phyloP scores from a whole-genome alignment of 2,888 invertebrate species.

The Rapana venosa region DNA sequence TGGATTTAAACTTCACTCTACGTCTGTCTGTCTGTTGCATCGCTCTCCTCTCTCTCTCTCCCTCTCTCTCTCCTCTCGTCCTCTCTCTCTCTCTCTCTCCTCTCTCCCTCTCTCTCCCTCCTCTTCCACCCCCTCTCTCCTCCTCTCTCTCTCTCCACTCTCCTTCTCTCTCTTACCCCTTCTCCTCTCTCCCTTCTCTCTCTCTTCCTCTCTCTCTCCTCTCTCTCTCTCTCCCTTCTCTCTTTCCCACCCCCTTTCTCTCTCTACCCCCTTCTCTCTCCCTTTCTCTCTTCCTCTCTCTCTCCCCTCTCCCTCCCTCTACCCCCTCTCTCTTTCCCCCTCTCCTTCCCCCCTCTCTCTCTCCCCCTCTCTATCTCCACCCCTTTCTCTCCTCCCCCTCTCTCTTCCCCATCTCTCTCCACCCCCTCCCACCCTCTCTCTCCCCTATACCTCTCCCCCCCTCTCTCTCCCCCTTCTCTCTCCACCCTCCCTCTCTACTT shows the following conservation, averaged over 20 bases:
- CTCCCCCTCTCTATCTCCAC: neutral
- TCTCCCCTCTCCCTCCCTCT: neutral
- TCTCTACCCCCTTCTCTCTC: conserved; percentile 22
- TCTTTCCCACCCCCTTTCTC: conserved; percentile 20
- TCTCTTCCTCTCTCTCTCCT: neutral
- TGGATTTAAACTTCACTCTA: neutral
- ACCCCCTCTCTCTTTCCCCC: neutral
- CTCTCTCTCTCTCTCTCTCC: neutral
- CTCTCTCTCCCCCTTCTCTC: neutral
- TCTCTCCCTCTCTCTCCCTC: conserved; percentile 3
- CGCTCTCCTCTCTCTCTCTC: neutral
- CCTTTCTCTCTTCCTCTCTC: neutral
- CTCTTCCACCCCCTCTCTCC: conserved; percentile 18
- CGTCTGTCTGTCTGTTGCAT: neutral
- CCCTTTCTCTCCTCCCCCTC: neutral
- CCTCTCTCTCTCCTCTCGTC: neutral
- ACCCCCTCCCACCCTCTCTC: neutral
- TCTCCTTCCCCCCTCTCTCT: neutral
- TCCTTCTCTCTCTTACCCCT: neutral
- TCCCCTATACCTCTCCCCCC: neutral
- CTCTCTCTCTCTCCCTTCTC: neutral
- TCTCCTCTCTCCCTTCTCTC: neutral
- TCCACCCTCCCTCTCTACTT: neutral
- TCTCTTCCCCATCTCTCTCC: neutral
- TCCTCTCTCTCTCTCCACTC: neutral